phyloP scores from a whole-genome alignment of 2,888 invertebrate species.

The Plebejus melissa region DNA sequence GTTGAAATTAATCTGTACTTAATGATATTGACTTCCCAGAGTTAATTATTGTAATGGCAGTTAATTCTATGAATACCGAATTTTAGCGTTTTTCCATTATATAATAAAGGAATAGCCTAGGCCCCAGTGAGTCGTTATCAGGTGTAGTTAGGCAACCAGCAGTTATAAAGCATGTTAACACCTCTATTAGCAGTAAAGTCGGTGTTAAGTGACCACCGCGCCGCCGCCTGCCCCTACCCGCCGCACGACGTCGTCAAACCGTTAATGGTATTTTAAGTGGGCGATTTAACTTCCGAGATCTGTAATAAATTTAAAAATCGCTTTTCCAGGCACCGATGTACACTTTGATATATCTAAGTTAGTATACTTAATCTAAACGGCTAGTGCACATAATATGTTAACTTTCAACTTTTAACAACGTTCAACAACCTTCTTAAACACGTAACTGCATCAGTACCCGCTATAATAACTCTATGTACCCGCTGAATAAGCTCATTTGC shows the following conservation, averaged over 20 bases:
- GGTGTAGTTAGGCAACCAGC: background rate
- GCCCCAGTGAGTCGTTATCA: background rate
- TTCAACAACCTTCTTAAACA: no score
- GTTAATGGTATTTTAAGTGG: background rate
- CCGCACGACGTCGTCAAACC: background rate
- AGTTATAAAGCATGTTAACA: slow-evolving; percentile 10
- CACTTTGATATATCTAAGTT: background rate
- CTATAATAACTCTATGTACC: no score
- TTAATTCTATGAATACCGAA: no score
- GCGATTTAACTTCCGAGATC: background rate
- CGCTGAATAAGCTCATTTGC: no score
- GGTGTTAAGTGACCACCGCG: background rate
- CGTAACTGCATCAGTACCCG: no score
- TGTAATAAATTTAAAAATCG: background rate
- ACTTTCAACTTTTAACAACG: no score
- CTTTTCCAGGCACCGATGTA: background rate
- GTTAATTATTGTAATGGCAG: no score
- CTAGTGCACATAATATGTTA: no score
- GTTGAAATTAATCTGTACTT: no score
- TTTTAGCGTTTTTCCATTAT: no score
- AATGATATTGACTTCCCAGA: no score
- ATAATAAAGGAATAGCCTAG: background rate
- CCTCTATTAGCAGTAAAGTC: slow-evolving; percentile 16
- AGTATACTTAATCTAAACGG: background rate
- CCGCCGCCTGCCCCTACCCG: background rate